Conservation (phyloP, 2,888 invertebrate genomes). For the Tenthredo mesomela region DNA sequence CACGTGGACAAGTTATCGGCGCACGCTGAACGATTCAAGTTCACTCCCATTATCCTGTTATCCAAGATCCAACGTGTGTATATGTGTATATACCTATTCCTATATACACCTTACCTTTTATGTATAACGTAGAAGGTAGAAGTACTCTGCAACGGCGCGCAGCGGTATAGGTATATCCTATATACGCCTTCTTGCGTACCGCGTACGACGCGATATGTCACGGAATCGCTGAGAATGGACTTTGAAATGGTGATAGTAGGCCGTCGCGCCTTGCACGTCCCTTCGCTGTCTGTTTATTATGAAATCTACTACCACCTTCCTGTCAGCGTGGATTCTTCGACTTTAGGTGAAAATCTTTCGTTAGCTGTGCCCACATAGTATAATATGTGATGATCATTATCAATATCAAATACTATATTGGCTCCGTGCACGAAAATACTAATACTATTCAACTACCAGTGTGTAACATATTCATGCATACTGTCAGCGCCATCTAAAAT, state of each 20-base stretch:
- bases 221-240: conserved; percentile 15
- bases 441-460: no score
- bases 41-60: conserved; percentile 13
- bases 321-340: background rate
- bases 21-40: background rate
- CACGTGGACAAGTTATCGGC: background rate
- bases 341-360: background rate
- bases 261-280: background rate
- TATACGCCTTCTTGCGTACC: background rate
- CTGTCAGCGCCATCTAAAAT: no score
- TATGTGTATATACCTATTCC: background rate
- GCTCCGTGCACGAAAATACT: no score
- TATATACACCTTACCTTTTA: background rate
- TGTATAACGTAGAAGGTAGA: background rate
- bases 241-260: conserved; percentile 4
- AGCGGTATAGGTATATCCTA: background rate
- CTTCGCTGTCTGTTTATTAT: background rate
- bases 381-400: background rate
- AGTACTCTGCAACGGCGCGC: background rate
- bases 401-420: background rate
- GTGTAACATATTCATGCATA: no score
- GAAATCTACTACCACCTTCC: background rate
- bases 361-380: background rate
- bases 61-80: background rate
- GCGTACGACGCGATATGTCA: conserved; percentile 8